phyloP scores from a whole-genome alignment of 2,888 invertebrate species.

The Reticulitermes lucifugus region DNA sequence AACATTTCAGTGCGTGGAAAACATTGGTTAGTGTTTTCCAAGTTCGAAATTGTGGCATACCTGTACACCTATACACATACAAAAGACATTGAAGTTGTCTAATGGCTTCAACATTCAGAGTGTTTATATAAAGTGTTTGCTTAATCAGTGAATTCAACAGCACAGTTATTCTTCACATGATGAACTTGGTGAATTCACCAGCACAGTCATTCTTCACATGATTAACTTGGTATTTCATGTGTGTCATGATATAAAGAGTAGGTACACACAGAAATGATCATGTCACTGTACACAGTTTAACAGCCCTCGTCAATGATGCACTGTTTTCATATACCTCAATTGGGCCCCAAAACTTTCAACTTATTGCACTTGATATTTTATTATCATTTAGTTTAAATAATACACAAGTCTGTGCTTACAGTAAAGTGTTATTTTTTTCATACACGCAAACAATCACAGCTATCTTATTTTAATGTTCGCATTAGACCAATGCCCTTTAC shows the following conservation, averaged over 20 bases:
- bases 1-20: slow-evolving; percentile 27
- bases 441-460: slow-evolving; percentile 6
- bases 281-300: background rate
- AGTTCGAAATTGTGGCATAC: background rate
- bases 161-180: background rate
- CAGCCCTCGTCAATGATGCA: background rate
- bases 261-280: background rate
- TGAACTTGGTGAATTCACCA: background rate
- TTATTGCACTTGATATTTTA: slow-evolving; percentile 16
- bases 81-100: slow-evolving; percentile 31
- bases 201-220: background rate
- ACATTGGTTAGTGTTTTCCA: slow-evolving; percentile 20
- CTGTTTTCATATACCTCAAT: background rate
- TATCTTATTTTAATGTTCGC: background rate
- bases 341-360: background rate
- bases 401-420: background rate
- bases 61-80: slow-evolving; percentile 40
- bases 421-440: background rate
- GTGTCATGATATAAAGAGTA: background rate
- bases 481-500: background rate
- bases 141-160: background rate
- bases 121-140: background rate
- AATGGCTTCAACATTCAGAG: background rate
- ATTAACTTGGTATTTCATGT: background rate
- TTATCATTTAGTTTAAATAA: background rate